Evolutionary conservation across 2,113 vertebrate species (phyloP).

Genomic region (Calypte anna): DNA sequence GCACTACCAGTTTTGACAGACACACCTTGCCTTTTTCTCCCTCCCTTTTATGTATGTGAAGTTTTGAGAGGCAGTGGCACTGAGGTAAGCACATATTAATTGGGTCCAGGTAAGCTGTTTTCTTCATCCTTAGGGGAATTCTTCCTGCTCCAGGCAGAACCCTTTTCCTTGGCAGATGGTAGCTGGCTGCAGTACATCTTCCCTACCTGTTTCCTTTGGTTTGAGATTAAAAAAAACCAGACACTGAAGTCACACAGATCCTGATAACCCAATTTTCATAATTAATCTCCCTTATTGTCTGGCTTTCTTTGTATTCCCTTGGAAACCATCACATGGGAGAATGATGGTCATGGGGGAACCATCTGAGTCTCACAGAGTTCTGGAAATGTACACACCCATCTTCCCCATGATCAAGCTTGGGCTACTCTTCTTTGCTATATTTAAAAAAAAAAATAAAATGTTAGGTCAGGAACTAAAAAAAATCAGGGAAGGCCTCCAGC

Average conservation of each 20-base stretch:
- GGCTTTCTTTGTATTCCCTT: not conserved
- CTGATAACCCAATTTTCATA: not conserved
- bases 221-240: not conserved
- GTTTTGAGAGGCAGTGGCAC: not conserved
- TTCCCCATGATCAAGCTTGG: not conserved
- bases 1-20: not conserved
- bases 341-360: not conserved
- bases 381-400: not conserved
- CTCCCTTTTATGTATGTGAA: not conserved
- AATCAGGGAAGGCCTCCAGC: slow-evolving; percentile 9
- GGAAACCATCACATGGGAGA: not conserved
- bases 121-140: not conserved
- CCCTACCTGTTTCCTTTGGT: not conserved
- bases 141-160: not conserved
- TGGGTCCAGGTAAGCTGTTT: not conserved
- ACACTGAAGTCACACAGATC: not conserved
- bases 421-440: not conserved
- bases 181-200: not conserved
- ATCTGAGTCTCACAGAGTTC: not conserved
- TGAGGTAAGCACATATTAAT: not conserved
- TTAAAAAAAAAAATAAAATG: not conserved
- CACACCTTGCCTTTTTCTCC: not conserved
- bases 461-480: slow-evolving; percentile 24
- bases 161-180: not conserved
- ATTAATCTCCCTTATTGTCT: not conserved